Conservation (phyloP, 2,888 invertebrate species). For the Dolichomitus sp. region DNA sequence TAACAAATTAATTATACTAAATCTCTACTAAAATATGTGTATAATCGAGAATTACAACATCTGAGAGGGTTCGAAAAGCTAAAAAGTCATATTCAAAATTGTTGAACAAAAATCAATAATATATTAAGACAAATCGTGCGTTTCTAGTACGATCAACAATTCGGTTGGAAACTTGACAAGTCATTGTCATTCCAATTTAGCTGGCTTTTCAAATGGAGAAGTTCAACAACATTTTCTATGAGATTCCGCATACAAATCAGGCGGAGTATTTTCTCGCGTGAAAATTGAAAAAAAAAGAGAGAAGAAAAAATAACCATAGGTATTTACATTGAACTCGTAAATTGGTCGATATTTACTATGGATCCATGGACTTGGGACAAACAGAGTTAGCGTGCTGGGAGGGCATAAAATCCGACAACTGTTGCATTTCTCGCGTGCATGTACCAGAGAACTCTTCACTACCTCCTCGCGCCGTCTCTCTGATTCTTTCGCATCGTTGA, state of each 20-base stretch:
- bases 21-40: too few relatives aligned
- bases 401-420: conserved; percentile 60
- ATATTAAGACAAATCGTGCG: background rate
- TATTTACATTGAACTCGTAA: conserved; percentile 58
- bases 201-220: background rate
- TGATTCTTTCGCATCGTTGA: conserved; percentile 60
- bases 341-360: conserved; percentile 42
- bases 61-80: too few relatives aligned
- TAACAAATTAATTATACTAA: too few relatives aligned
- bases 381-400: conserved; percentile 40
- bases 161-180: background rate
- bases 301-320: conserved; percentile 13
- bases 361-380: conserved; percentile 44
- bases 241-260: background rate
- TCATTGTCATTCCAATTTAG: background rate
- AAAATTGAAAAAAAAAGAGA: conserved; percentile 8
- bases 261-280: background rate
- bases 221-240: background rate
- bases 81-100: too few relatives aligned
- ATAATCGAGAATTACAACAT: too few relatives aligned
- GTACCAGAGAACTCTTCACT: conserved; percentile 29
- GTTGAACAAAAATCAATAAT: too few relatives aligned
- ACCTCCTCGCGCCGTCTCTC: conserved; percentile 6
- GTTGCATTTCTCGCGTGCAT: conserved; percentile 60
- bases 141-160: background rate